Percentiles rank a stretch among this genome's conserved stretches.
Conservation (phyloP, 2,797 vertebrate genomes). For the Lindbergichthys nudifrons region DNA sequence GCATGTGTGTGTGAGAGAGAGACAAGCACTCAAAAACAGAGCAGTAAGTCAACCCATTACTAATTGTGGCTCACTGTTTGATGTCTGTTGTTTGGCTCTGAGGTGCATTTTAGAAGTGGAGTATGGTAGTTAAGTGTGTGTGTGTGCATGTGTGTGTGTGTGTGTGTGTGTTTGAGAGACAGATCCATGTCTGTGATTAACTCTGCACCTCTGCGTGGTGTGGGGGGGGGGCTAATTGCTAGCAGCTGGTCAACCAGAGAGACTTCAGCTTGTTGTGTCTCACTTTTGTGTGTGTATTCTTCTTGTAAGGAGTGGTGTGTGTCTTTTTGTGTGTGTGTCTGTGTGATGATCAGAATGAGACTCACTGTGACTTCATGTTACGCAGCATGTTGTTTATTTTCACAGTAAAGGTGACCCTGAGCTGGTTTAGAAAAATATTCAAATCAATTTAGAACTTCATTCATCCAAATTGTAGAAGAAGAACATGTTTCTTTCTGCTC, state of each 20-base stretch:
- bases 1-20: neutral
- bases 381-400: constrained; percentile 12
- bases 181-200: constrained; percentile 47
- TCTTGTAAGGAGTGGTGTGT: neutral
- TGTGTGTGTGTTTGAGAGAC: constrained; percentile 1
- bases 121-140: neutral
- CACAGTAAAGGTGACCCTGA: constrained; percentile 2
- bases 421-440: constrained; percentile 14
- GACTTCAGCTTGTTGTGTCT: constrained; percentile 11
- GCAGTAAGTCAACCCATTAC: constrained; percentile 3
- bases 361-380: constrained; percentile 2
- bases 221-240: constrained; percentile 21
- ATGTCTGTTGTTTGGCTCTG: constrained; percentile 12
- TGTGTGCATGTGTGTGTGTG: constrained; percentile 4
- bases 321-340: constrained; percentile 7
- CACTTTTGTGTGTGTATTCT: constrained; percentile 10
- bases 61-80: constrained; percentile 25
- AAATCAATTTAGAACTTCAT: neutral
- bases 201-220: neutral
- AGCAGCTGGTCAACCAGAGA: constrained; percentile 47
- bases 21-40: neutral
- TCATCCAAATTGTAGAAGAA: neutral
- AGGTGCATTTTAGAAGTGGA: constrained; percentile 18
- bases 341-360: constrained; percentile 35
- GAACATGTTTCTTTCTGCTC: neutral